phyloP scores from a whole-genome alignment of 2,888 invertebrate genomes.

The Athripsodes cinereus region DNA sequence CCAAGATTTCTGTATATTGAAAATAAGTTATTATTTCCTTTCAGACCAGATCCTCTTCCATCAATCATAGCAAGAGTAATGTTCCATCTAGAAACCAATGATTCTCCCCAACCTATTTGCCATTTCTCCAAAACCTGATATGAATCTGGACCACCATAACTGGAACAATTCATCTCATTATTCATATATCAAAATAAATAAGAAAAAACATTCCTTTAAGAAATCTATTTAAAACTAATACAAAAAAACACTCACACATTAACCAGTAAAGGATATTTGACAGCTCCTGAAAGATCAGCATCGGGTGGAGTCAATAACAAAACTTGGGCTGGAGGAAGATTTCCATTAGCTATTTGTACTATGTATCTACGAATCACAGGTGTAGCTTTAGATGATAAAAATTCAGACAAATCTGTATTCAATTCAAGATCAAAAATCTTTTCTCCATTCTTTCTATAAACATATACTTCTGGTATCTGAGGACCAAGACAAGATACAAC shows the following conservation, averaged over 20 bases:
- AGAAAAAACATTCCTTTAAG: too few relatives aligned
- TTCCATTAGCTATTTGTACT: slow-evolving; percentile 58
- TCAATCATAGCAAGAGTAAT: slow-evolving; percentile 87
- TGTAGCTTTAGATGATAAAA: slow-evolving; percentile 44
- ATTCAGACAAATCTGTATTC: slow-evolving; percentile 50
- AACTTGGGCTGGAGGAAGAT: slow-evolving; percentile 62
- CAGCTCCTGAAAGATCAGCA: slow-evolving; percentile 57
- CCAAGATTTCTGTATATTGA: slow-evolving; percentile 79
- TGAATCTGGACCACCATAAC: slow-evolving; percentile 90
- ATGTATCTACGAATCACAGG: slow-evolving; percentile 56
- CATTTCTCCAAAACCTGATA: slow-evolving; percentile 79
- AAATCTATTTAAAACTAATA: neutral
- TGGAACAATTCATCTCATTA: slow-evolving; percentile 33
- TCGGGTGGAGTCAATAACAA: slow-evolving; percentile 68
- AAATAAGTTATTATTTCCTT: slow-evolving; percentile 78
- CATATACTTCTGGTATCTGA: slow-evolving; percentile 65
- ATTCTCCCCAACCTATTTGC: slow-evolving; percentile 81
- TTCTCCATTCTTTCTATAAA: slow-evolving; percentile 51
- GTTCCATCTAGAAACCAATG: slow-evolving; percentile 74
- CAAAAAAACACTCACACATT: slow-evolving; percentile 63
- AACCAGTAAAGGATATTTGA: slow-evolving; percentile 75
- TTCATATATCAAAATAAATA: too few relatives aligned
- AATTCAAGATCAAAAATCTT: slow-evolving; percentile 56
- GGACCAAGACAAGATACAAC: slow-evolving; percentile 80
- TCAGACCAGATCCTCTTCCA: slow-evolving; percentile 80